Percentiles rank a stretch among this genome's conserved stretches.
phyloP scores from a whole-genome alignment of 2,113 vertebrate genomes.

The Sander lucioperca region DNA sequence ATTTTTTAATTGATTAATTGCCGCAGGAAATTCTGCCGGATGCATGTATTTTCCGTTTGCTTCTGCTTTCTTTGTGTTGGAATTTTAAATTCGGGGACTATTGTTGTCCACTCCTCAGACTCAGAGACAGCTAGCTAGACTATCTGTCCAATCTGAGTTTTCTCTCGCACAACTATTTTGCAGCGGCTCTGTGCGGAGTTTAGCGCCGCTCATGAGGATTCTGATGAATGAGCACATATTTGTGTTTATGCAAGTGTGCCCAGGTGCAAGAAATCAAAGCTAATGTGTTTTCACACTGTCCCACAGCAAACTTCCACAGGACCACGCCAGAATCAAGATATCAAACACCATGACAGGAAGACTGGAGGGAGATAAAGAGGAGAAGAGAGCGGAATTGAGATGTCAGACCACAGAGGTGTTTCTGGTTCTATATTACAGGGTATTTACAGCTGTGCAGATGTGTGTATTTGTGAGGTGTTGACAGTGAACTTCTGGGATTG shows the following conservation, averaged over 20 bases:
- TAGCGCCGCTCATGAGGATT: too few species aligned
- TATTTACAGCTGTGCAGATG: slow-evolving; percentile 84
- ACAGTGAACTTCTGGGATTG: slow-evolving; percentile 65
- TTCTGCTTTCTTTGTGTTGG: too few species aligned
- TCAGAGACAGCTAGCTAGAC: too few species aligned
- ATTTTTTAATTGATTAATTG: neutral
- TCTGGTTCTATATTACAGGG: slow-evolving; percentile 76
- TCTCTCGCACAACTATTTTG: too few species aligned
- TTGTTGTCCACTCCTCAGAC: too few species aligned
- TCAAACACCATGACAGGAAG: slow-evolving; percentile 65
- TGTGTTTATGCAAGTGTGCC: slow-evolving; percentile 9
- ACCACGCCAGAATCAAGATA: slow-evolving; percentile 41
- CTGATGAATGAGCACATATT: neutral
- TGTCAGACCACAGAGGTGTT: slow-evolving; percentile 77
- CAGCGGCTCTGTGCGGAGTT: too few species aligned
- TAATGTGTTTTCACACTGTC: slow-evolving; percentile 31
- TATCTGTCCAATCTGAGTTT: too few species aligned
- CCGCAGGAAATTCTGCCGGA: too few species aligned
- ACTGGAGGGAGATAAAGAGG: slow-evolving; percentile 14
- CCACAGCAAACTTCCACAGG: slow-evolving; percentile 22
- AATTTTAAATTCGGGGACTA: too few species aligned
- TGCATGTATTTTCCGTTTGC: too few species aligned
- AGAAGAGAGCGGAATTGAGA: slow-evolving; percentile 64
- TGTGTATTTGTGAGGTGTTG: slow-evolving; percentile 81
- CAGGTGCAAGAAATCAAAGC: slow-evolving; percentile 44